Evolutionary conservation across 1,140 invertebrate genomes (phyloP), one percentile per base, ranked within the genome.

Genomic region (Zaprionus nigranus): DNA sequence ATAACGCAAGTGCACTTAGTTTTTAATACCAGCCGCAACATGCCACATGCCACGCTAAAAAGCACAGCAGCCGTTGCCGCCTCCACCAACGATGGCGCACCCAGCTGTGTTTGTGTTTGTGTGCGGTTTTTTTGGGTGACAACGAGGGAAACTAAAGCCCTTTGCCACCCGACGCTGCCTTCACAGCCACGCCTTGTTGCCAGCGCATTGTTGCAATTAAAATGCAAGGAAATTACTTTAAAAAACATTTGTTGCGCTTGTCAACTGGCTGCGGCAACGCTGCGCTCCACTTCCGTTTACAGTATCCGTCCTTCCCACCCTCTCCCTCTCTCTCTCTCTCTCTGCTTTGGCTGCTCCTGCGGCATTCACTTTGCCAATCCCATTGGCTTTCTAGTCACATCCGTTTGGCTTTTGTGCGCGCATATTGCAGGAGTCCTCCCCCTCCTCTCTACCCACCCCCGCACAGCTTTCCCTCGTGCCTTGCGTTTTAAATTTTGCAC

Each of bases 171-270:
- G 30, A 11, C 30, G 0, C 22, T 1, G 43, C 34, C 56, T 72
- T 51, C 72, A 3, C 30, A 34, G 71, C 28, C 62, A 67, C 22
- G 67, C 68, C 68, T 69, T 51, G 58, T 69, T 65, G 26, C 36
- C 0, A 20, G 61, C 54, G n/a, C 40, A 46, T 63, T 74, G 80
- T 69, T 72, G 84, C 80, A 88, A 87, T 87, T 87, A 88, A 87
- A 88, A 83, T 81, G 63, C 70, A 78, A 73, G 73, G 66, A 79
- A 78, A 67, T 75, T 36, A 76, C 72, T 79, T 68, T 61, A 76
- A 78, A 79, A 65, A 49, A 63, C 65, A 74, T 78, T 83, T 80
- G 73, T 78, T 78, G 77, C 81, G 67, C 67, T 75, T 69, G 38
- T 61, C 59, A 75, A 65, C 53, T 43, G 56, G 34, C 73, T 64